Evolutionary conservation across 2,888 invertebrate genomes (phyloP), one percentile per base, ranked within the genome.

Genomic region (Melieria omissa): DNA sequence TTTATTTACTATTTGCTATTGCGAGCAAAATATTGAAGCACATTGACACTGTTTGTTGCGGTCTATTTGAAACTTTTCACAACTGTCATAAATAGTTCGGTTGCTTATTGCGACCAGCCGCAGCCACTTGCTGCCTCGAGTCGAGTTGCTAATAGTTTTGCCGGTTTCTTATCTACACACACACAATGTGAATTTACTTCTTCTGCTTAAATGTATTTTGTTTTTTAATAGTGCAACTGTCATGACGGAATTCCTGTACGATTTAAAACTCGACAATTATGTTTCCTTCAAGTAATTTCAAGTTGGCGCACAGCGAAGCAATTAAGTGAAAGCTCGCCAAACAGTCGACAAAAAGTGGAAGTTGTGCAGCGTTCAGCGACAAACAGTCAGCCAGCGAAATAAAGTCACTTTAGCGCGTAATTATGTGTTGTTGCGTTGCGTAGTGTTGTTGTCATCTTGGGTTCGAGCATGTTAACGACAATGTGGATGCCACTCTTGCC

Each of bases 321-420:
- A 42, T 61, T 61, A 42, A 61, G 44, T 61, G 61, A 61, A 61
- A 61, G 44, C 61, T 9, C 41, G 61, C 44, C 61, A 41, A 61
- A 8, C n/a, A 52, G 14, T 4, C 6, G 5, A 8, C 12, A 52
- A 14, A 52, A 8, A 61, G 7, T 10, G 12, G 44, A 61, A 61
- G 44, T 12, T 58, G 9, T 41, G 5, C 14, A 16, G 10, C 14
- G n/a, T n/a, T n/a, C n/a, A n/a, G n/a, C n/a, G n/a, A n/a, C n/a
- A n/a, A n/a, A n/a, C n/a, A n/a, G n/a, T 16, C 16, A 58, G n/a
- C n/a, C 9, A 58, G 9, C 10, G 61, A 61, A 42, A 12, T 41
- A 12, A 61, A 61, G 61, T 61, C 61, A 61, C 61, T 61, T 61
- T 61, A 41, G 61, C 61, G 61, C 44, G 61, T 61, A 61, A 61